Evolutionary conservation across 2,888 invertebrate genomes (phyloP).

Genomic region (Callyntrura guangdongensis): DNA sequence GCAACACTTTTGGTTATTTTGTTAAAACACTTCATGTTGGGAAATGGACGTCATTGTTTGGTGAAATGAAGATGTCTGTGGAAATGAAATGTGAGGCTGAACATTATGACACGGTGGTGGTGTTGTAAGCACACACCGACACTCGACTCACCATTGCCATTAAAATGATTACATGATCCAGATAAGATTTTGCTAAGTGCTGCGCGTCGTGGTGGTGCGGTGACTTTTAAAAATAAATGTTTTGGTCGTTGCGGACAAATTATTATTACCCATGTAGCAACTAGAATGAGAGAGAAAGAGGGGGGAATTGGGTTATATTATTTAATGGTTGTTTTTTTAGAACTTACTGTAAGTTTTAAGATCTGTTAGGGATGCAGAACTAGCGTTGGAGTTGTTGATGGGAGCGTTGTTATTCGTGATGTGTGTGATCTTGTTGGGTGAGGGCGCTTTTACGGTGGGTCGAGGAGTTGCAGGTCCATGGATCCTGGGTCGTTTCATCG

Average conservation of each 20-base stretch:
- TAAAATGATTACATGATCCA: conserved; percentile 31
- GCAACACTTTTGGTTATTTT: too few species aligned
- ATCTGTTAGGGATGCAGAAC: conserved; percentile 87
- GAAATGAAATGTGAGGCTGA: too few species aligned
- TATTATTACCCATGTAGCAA: neutral
- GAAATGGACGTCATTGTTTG: too few species aligned
- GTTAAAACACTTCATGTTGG: too few species aligned
- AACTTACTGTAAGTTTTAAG: conserved; percentile 90
- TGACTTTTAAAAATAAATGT: neutral
- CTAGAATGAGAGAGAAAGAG: neutral
- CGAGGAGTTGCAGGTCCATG: conserved; percentile 87
- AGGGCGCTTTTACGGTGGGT: conserved; percentile 81
- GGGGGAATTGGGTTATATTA: neutral
- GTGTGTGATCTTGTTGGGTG: conserved; percentile 86
- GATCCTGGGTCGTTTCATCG: conserved; percentile 89
- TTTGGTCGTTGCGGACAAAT: conserved; percentile 10
- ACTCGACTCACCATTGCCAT: neutral
- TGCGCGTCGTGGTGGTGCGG: neutral
- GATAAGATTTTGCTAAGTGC: conserved; percentile 26
- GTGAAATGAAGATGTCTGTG: too few species aligned
- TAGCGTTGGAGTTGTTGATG: conserved; percentile 83
- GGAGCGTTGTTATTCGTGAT: conserved; percentile 85
- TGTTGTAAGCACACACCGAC: too few species aligned
- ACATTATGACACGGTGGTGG: too few species aligned
- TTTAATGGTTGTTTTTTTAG: neutral